Evolutionary conservation across 2,113 vertebrate genomes (phyloP), one percentile per base, ranked within the genome.

Genomic region (Sylvietta virens): DNA sequence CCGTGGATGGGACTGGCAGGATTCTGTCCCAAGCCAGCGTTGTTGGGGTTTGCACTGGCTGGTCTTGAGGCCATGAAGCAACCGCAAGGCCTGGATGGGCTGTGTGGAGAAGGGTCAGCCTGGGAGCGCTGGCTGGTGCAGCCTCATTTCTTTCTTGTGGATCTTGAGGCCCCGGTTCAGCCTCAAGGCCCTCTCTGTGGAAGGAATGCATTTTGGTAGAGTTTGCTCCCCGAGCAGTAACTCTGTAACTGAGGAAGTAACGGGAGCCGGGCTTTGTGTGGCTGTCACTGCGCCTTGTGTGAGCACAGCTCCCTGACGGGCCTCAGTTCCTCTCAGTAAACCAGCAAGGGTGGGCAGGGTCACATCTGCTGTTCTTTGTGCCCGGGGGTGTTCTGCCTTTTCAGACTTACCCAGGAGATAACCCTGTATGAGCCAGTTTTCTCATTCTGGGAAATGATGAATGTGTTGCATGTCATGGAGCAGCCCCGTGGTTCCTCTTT

Each of bases 221-320:
- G 66, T 37, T 42, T 67, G 71, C 51, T 77, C 56, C 47, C 67
- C 16, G 85, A 40, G 81, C 11, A 26, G 66, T 22, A 6, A 8
- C 65, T 54, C 26, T 56, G 54, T 69, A 15, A 20, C 40, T 4
- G 4, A 26, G 80, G 72, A 13, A 26, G 13, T 4, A 1, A 4
- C 0, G 1, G 64, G 71, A 44, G 70, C 51, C 4, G 1, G 3
- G 31, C n/a, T 74, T 35, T 1, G n/a, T 27, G 48, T 3, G 5
- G 40, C 70, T 81, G 66, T 56, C 47, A 1, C 3, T 23, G 61
- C 7, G 0, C 26, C 17, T 2, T 3, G 0, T 0, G 5, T 6
- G 94, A 48, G 26, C 22, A 8, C 90, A 27, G 5, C 50, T 40
- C 14, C 31, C 72, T 33, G 61, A 3, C n/a, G n/a, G n/a, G n/a